phyloP scores from a whole-genome alignment of 2,797 vertebrate species.

The Orestias chungarensis region DNA sequence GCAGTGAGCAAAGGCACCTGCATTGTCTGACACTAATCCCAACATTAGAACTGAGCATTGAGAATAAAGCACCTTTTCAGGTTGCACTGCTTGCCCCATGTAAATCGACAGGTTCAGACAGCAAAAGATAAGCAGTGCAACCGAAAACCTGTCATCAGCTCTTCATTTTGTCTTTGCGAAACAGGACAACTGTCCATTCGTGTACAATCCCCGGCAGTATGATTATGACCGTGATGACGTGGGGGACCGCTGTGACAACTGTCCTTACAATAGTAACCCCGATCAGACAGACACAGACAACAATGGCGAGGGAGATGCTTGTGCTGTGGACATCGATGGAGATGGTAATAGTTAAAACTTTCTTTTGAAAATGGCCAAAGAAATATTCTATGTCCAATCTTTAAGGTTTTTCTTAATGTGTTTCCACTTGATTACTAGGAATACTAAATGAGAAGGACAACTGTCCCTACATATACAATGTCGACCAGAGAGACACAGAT shows the following conservation, averaged over 20 bases:
- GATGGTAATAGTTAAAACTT: slow-evolving; percentile 82
- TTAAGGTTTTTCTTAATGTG: not conserved
- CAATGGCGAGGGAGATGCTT: slow-evolving; percentile 95
- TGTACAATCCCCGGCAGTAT: slow-evolving; percentile 96
- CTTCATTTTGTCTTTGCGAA: slow-evolving; percentile 40
- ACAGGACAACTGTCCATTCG: slow-evolving; percentile 96
- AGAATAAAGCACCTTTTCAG: slow-evolving; percentile 73
- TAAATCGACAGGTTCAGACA: slow-evolving; percentile 50
- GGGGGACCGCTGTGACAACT: slow-evolving; percentile 97
- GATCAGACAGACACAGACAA: slow-evolving; percentile 96
- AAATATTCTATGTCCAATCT: not conserved
- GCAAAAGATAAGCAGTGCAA: slow-evolving; percentile 53
- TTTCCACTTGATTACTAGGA: slow-evolving; percentile 71
- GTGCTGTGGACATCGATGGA: slow-evolving; percentile 94
- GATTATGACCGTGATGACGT: slow-evolving; percentile 97
- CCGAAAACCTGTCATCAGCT: slow-evolving; percentile 37
- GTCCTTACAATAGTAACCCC: slow-evolving; percentile 96
- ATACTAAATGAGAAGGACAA: slow-evolving; percentile 96
- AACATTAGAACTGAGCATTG: slow-evolving; percentile 60
- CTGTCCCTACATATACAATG: slow-evolving; percentile 95
- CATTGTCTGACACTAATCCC: slow-evolving; percentile 66
- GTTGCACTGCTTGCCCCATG: slow-evolving; percentile 21
- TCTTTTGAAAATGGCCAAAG: not conserved
- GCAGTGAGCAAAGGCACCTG: slow-evolving; percentile 59
- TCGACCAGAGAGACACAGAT: slow-evolving; percentile 95